These are phyloP conservation scores for Caenorhabditis afra DNA, from an alignment of 2,888 invertebrate species.

Conservation along the genomic window DNA sequence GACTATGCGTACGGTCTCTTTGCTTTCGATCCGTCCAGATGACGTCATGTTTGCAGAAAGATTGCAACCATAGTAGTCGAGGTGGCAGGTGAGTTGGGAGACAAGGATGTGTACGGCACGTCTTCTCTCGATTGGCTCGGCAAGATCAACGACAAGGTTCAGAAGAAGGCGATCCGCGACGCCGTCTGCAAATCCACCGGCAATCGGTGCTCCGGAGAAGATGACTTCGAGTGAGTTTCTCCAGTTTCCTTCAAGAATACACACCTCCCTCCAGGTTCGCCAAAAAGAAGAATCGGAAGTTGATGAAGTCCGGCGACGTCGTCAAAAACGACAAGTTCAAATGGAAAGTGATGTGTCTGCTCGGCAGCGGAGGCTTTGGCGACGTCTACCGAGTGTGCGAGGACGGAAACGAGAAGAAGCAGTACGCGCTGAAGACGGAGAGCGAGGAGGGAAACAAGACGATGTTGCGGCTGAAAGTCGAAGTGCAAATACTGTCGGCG, in stretches of 20 bases:
- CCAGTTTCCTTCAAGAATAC: neutral
- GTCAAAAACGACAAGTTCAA: slow-evolving; percentile 39
- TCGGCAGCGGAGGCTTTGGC: slow-evolving; percentile 65
- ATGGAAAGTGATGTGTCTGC: slow-evolving; percentile 37
- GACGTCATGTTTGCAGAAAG: no score
- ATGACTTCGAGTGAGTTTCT: slow-evolving; percentile 20
- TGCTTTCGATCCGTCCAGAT: neutral
- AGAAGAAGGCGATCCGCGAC: neutral
- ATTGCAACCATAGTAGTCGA: no score
- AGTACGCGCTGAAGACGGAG: slow-evolving; percentile 65
- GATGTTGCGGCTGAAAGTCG: slow-evolving; percentile 67
- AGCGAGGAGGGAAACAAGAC: slow-evolving; percentile 51
- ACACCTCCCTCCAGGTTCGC: neutral
- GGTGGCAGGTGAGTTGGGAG: neutral
- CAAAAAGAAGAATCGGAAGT: slow-evolving; percentile 10
- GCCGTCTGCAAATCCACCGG: neutral
- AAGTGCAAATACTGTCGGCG: slow-evolving; percentile 44
- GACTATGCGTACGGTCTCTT: slow-evolving; percentile 3
- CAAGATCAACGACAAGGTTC: neutral
- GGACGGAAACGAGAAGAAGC: slow-evolving; percentile 31
- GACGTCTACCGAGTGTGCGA: slow-evolving; percentile 62
- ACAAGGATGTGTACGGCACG: neutral
- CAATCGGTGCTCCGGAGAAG: slow-evolving; percentile 12
- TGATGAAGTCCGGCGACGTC: slow-evolving; percentile 34
- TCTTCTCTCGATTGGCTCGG: neutral